Conservation (phyloP, 2,113 vertebrate genomes). For the Scortum barcoo region DNA sequence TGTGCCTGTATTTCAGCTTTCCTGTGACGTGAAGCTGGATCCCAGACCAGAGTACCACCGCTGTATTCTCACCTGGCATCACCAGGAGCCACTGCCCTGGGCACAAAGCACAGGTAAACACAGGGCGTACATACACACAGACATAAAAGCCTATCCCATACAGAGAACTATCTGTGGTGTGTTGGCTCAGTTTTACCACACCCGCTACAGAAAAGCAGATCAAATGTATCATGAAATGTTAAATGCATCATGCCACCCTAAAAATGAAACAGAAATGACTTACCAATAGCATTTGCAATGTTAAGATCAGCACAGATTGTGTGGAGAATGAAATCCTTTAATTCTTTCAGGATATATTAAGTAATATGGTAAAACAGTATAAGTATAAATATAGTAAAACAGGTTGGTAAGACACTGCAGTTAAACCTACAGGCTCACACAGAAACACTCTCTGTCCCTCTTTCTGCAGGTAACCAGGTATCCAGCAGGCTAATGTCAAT, state of each 20-base stretch:
- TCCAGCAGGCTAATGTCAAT: conserved; percentile 99
- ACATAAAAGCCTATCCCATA: not conserved
- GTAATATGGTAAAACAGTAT: conserved; percentile 79
- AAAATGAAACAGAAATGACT: not conserved
- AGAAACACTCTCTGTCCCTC: not conserved
- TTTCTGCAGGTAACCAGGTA: conserved; percentile 94
- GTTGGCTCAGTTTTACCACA: not conserved
- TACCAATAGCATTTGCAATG: too few species aligned
- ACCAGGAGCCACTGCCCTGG: conserved; percentile 99
- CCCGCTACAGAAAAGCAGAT: not conserved
- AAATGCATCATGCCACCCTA: not conserved
- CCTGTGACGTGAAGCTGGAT: conserved; percentile 98
- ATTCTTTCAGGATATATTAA: not conserved
- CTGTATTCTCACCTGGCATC: conserved; percentile 99
- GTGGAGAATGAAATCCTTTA: not conserved
- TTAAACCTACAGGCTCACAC: not conserved
- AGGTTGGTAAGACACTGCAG: conserved; percentile 80
- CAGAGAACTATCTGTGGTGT: not conserved
- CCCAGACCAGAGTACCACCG: conserved; percentile 98
- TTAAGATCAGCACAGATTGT: not conserved
- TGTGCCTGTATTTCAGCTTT: conserved; percentile 86
- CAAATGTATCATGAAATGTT: not conserved
- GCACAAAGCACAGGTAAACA: conserved; percentile 97
- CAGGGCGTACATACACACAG: conserved; percentile 59
- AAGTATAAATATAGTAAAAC: not conserved